These are phyloP conservation scores for Melanchra persicariae DNA, from an alignment of 2,888 invertebrate species.

Conservation along the genomic window DNA sequence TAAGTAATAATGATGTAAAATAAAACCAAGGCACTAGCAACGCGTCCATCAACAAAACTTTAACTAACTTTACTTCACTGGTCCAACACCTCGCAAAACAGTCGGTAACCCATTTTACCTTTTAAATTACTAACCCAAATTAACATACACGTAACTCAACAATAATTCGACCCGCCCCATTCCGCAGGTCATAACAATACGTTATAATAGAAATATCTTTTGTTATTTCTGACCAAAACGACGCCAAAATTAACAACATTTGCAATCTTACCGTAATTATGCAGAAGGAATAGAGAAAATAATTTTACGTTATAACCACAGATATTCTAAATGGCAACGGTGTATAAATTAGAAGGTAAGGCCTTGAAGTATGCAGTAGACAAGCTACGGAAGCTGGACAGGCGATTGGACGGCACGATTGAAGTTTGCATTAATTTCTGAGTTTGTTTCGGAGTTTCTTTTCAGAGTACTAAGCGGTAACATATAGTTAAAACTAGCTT, in stretches of 20 bases:
- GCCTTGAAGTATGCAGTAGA: constrained; percentile 21
- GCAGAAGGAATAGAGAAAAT: constrained; percentile 58
- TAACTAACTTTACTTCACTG: not conserved
- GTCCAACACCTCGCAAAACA: too few species aligned
- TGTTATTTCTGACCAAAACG: constrained; percentile 9
- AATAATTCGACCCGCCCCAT: constrained; percentile 11
- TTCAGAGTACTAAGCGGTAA: too few species aligned
- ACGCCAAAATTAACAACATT: constrained; percentile 49
- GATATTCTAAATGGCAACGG: constrained; percentile 55
- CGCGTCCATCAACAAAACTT: not conserved
- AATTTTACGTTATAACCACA: constrained; percentile 54
- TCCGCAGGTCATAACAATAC: constrained; percentile 4
- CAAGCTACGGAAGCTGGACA: not conserved
- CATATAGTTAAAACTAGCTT: too few species aligned
- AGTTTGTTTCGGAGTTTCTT: too few species aligned
- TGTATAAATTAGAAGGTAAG: constrained; percentile 56
- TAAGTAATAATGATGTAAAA: not conserved
- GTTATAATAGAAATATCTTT: constrained; percentile 35
- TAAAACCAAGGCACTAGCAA: not conserved
- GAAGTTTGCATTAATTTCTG: not conserved
- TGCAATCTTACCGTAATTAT: constrained; percentile 52
- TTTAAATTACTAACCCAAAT: not conserved
- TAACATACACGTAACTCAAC: not conserved
- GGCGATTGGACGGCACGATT: not conserved
- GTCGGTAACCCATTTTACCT: not conserved